These are phyloP conservation scores for Myxocyprinus asiaticus DNA, from an alignment of 2,113 vertebrate genomes.

Conservation along the genomic window DNA sequence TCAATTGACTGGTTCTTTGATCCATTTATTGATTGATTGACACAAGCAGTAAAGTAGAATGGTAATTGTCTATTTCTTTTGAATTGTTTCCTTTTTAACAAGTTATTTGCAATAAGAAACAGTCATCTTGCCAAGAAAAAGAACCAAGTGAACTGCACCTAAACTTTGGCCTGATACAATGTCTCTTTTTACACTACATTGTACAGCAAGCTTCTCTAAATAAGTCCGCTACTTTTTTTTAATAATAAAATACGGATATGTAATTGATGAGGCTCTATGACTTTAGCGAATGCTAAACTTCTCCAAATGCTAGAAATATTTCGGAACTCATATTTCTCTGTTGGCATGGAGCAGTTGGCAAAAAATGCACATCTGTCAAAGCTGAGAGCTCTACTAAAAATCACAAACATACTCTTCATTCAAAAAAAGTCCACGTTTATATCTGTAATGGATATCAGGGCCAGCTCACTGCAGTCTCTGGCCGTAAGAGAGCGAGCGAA, in stretches of 20 bases:
- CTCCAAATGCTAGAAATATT: slow-evolving; percentile 13
- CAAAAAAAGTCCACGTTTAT: background rate
- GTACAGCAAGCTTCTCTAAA: background rate
- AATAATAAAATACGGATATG: background rate
- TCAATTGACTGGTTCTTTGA: background rate
- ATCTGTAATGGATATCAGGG: slow-evolving; percentile 4
- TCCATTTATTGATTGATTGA: background rate
- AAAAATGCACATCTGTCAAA: slow-evolving; percentile 22
- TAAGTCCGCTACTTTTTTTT: background rate
- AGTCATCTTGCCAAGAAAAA: too few relatives aligned
- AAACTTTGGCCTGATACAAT: too few relatives aligned
- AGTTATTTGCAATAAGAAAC: too few relatives aligned
- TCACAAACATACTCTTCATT: background rate
- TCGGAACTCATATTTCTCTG: background rate
- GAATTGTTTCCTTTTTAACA: background rate
- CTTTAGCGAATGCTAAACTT: background rate
- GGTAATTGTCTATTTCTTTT: background rate
- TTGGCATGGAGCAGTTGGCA: slow-evolving; percentile 40
- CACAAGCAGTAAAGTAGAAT: slow-evolving; percentile 5
- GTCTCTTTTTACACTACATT: too few relatives aligned
- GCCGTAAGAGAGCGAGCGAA: background rate
- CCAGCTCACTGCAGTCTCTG: background rate
- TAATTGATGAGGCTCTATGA: background rate
- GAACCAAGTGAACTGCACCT: too few relatives aligned
- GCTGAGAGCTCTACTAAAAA: background rate